Evolutionary conservation across 2,888 invertebrate genomes (phyloP).

Genomic region (Phengaris arion): DNA sequence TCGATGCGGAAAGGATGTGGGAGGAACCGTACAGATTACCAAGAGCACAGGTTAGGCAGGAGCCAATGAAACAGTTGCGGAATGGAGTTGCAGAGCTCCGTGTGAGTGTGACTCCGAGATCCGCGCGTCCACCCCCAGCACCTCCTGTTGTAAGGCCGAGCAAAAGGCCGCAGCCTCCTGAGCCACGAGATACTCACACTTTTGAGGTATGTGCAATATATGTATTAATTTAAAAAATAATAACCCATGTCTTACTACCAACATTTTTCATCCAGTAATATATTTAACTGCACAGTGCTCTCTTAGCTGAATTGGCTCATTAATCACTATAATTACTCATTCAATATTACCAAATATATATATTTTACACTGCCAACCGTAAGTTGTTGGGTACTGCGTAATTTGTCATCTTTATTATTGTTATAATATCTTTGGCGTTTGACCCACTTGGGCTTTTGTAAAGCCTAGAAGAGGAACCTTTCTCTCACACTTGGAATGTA

Average conservation of each 20-base stretch:
- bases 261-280: too few species aligned
- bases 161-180: constrained; percentile 65
- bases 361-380: background rate
- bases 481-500: constrained; percentile 7
- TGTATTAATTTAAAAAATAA: too few species aligned
- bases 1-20: constrained; percentile 63
- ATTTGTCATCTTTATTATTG: constrained; percentile 1
- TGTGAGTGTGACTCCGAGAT: constrained; percentile 67
- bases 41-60: constrained; percentile 63
- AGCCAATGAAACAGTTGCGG: constrained; percentile 64
- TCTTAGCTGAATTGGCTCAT: background rate
- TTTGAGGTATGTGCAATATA: constrained; percentile 57
- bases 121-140: constrained; percentile 64
- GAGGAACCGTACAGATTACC: constrained; percentile 72
- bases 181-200: constrained; percentile 65
- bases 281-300: too few species aligned
- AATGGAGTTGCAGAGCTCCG: constrained; percentile 68
- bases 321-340: background rate
- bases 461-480: constrained; percentile 14
- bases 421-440: constrained; percentile 4
- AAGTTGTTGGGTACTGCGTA: background rate
- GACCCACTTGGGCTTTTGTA: constrained; percentile 10
- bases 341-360: background rate
- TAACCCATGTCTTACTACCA: too few species aligned
- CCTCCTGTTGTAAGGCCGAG: constrained; percentile 51